Percentiles rank a stretch among this genome's conserved stretches.
phyloP scores from a whole-genome alignment of 2,888 invertebrate species.

The Eurytoma adleriae region DNA sequence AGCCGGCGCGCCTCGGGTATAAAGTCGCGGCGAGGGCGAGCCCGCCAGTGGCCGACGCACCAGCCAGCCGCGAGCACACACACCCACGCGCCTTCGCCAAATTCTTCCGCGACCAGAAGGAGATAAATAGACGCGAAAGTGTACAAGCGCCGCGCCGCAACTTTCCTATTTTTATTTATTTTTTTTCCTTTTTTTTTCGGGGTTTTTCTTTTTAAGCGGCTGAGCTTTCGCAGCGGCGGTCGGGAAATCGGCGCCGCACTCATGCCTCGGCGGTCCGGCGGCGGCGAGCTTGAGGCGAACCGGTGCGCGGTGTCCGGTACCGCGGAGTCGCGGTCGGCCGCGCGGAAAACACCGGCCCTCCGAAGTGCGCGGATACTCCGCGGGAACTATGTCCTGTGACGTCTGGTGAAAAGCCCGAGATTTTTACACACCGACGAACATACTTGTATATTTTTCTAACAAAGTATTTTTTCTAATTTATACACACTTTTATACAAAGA shows the following conservation, averaged over 20 bases:
- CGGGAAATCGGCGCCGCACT: not conserved
- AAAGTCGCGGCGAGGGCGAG: slow-evolving; percentile 37
- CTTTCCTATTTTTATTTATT: not conserved
- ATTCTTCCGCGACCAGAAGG: not conserved
- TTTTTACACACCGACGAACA: not conserved
- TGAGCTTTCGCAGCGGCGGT: not conserved
- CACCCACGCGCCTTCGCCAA: slow-evolving; percentile 10
- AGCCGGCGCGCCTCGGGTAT: not conserved
- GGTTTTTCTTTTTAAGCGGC: not conserved
- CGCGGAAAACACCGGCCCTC: not conserved
- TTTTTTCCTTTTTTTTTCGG: not conserved
- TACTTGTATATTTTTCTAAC: not conserved
- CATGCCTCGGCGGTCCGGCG: not conserved
- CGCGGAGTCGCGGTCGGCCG: not conserved
- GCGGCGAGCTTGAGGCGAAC: not conserved
- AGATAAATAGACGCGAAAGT: too few relatives aligned
- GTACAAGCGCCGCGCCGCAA: too few relatives aligned
- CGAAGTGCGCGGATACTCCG: not conserved
- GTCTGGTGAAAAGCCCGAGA: slow-evolving; percentile 25
- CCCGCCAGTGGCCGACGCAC: slow-evolving; percentile 52
- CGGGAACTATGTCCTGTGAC: slow-evolving; percentile 30
- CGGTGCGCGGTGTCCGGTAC: not conserved
- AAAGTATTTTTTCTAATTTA: not conserved
- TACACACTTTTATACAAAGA: not conserved
- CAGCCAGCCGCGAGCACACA: slow-evolving; percentile 39